These are phyloP conservation scores for Tetragonisca angustula DNA, from an alignment of 2,888 invertebrate genomes.

Conservation along the genomic window DNA sequence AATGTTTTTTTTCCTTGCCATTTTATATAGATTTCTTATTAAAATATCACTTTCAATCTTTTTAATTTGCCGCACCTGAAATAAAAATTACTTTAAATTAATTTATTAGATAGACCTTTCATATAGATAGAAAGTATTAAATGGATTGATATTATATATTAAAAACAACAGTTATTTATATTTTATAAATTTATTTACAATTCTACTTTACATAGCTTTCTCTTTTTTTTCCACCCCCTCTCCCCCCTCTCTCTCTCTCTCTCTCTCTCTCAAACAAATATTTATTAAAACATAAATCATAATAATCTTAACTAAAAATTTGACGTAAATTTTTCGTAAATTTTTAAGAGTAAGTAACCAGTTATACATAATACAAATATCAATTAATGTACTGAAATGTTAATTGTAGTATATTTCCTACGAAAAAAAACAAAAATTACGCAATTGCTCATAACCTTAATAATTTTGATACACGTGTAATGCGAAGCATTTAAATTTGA, in stretches of 20 bases:
- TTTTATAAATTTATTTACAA: background rate
- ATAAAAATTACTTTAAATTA: conserved; percentile 2
- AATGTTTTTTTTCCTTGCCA: conserved; percentile 64
- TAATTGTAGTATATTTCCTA: conserved; percentile 15
- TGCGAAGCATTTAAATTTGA: background rate
- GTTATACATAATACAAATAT: background rate
- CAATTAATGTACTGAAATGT: background rate
- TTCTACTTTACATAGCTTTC: background rate
- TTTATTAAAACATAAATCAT: background rate
- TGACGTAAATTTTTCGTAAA: background rate
- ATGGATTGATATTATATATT: background rate
- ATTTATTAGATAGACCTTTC: background rate
- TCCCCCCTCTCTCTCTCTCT: background rate
- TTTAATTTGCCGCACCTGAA: conserved; percentile 49
- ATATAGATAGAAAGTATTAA: background rate
- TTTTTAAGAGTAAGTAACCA: background rate
- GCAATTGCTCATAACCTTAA: conserved; percentile 54
- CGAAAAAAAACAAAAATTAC: conserved; percentile 24
- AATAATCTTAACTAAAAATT: conserved; percentile 1
- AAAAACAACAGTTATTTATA: background rate
- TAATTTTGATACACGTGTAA: conserved; percentile 34
- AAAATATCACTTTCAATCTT: conserved; percentile 48
- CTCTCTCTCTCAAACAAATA: background rate
- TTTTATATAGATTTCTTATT: conserved; percentile 49
- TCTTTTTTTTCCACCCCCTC: background rate